Percentiles rank a stretch among this genome's conserved stretches.
Conservation (phyloP, 2,113 vertebrate genomes). For the Fregetta grallaria region DNA sequence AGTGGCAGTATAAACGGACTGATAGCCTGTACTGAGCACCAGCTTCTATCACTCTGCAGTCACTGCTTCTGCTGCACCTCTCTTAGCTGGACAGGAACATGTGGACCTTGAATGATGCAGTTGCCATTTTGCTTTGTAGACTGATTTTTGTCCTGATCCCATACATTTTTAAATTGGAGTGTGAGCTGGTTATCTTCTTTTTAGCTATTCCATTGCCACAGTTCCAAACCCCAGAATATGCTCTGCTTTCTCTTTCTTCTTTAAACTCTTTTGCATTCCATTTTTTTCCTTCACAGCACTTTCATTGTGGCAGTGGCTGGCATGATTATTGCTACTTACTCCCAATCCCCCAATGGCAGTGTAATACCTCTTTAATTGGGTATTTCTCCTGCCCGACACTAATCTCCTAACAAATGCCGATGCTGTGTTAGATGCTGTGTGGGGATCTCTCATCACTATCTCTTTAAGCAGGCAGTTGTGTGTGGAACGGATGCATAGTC, state of each 20-base stretch:
- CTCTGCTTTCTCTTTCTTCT: conserved; percentile 27
- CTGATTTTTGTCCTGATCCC: background rate
- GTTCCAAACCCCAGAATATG: background rate
- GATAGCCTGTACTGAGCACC: background rate
- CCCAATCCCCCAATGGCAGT: conserved; percentile 34
- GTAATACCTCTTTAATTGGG: conserved; percentile 60
- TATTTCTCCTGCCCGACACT: conserved; percentile 58
- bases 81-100: background rate
- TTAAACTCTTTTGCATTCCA: conserved; percentile 7
- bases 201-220: background rate
- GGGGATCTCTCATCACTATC: conserved; percentile 63
- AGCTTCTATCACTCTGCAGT: background rate
- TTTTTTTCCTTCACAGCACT: background rate
- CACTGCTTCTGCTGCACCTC: background rate
- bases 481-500: conserved; percentile 41
- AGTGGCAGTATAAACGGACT: background rate
- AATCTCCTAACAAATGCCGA: conserved; percentile 59
- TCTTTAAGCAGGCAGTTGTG: conserved; percentile 53
- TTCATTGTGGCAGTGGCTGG: conserved; percentile 30
- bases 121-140: background rate
- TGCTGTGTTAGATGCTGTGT: conserved; percentile 48
- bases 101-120: background rate
- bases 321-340: conserved; percentile 38
- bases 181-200: conserved; percentile 19
- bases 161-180: conserved; percentile 5